These are phyloP conservation scores for Cecidostiba fungosa DNA, from an alignment of 2,888 invertebrate species.

Conservation along the genomic window DNA sequence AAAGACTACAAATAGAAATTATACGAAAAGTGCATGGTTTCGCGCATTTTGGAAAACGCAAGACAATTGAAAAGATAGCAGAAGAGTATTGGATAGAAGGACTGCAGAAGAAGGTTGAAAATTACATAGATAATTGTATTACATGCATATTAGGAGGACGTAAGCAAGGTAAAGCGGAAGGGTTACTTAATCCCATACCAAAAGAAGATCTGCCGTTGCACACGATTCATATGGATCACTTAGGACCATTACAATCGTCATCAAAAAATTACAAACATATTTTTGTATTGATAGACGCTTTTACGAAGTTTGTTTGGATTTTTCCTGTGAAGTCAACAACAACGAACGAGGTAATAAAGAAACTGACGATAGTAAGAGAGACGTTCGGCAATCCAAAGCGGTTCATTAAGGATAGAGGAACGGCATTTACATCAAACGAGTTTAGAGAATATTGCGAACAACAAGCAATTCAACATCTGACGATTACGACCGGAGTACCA, in stretches of 20 bases:
- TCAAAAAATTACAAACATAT: slow-evolving; percentile 32
- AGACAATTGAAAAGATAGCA: background rate
- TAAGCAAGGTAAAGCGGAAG: slow-evolving; percentile 50
- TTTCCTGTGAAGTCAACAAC: background rate
- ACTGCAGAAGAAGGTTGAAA: background rate
- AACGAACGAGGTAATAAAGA: background rate
- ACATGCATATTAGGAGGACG: slow-evolving; percentile 63
- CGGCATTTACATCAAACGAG: background rate
- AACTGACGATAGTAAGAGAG: background rate
- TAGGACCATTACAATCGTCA: slow-evolving; percentile 44
- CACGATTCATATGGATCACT: slow-evolving; percentile 30
- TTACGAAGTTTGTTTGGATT: slow-evolving; percentile 6
- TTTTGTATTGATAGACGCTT: slow-evolving; percentile 20
- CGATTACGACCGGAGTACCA: background rate
- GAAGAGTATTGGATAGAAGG: background rate
- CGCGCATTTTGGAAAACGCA: background rate
- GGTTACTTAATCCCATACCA: background rate
- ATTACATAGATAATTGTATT: background rate
- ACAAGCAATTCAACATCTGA: background rate
- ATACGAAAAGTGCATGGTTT: background rate
- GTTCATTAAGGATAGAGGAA: background rate
- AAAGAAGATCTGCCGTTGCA: slow-evolving; percentile 16
- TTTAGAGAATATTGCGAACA: background rate
- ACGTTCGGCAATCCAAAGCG: background rate
- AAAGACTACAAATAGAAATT: background rate